Percentiles rank a stretch among this genome's conserved stretches.
These are phyloP conservation scores for Papilio helenus DNA, from an alignment of 1,140 invertebrate genomes.

Conservation along the genomic window DNA sequence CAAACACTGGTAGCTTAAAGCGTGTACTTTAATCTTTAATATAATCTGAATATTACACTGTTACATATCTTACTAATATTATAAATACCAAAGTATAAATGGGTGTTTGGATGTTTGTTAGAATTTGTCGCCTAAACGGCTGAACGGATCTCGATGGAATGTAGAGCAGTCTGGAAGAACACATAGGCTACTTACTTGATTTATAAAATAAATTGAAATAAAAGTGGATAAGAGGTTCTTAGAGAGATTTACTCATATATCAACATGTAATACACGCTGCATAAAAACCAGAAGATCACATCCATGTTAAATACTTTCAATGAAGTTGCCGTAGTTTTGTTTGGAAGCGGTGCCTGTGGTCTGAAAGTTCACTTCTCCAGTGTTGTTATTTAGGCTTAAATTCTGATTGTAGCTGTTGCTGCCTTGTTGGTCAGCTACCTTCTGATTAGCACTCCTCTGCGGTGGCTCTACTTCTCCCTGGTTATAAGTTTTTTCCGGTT, in stretches of 20 bases:
- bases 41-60: too few species aligned
- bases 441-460: not conserved
- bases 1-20: too few species aligned
- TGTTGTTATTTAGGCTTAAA: conserved; percentile 7
- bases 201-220: not conserved
- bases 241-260: not conserved
- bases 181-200: not conserved
- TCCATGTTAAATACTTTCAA: not conserved
- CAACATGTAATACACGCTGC: not conserved
- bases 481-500: too few species aligned
- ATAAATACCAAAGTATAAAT: too few species aligned
- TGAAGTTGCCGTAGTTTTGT: conserved; percentile 20
- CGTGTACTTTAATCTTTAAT: too few species aligned
- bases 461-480: not conserved
- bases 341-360: not conserved
- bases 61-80: too few species aligned
- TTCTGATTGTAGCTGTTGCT: conserved; percentile 21
- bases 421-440: conserved; percentile 16
- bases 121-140: too few species aligned
- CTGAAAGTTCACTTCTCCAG: not conserved
- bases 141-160: too few species aligned
- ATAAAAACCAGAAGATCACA: not conserved
- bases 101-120: too few species aligned
- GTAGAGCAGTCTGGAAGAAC: too few species aligned
- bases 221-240: not conserved